Evolutionary conservation across 2,797 vertebrate genomes (phyloP).

Genomic region (Typhlichthys subterraneus): DNA sequence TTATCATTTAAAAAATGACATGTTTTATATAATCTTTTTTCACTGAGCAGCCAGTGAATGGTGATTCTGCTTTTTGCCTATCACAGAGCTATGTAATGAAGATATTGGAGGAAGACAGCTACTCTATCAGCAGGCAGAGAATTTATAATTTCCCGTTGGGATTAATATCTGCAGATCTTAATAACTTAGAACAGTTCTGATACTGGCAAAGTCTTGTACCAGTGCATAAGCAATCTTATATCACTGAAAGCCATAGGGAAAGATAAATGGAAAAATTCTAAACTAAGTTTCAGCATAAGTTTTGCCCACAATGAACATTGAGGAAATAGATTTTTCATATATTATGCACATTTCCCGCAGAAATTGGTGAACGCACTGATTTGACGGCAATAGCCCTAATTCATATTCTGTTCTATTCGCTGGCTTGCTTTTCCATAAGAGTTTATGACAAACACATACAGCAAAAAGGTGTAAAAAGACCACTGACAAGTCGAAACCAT

Average conservation of each 20-base stretch:
- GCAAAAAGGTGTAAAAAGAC: too few species aligned
- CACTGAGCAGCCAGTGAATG: slow-evolving; percentile 29
- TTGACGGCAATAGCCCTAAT: not conserved
- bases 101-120: slow-evolving; percentile 54
- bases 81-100: slow-evolving; percentile 31
- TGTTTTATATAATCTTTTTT: slow-evolving; percentile 53
- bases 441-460: not conserved
- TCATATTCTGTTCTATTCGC: not conserved
- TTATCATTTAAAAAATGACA: slow-evolving; percentile 73
- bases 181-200: slow-evolving; percentile 41
- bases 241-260: slow-evolving; percentile 13
- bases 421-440: not conserved
- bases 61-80: slow-evolving; percentile 33
- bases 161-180: slow-evolving; percentile 46
- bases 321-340: not conserved
- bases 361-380: not conserved
- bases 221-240: slow-evolving; percentile 18
- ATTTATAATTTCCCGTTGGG: slow-evolving; percentile 54
- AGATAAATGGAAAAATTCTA: slow-evolving; percentile 12
- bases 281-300: not conserved
- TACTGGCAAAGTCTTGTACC: slow-evolving; percentile 12
- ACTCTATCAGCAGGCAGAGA: slow-evolving; percentile 43
- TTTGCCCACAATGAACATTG: not conserved
- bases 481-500: too few species aligned
- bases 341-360: not conserved